Base-by-base conservation (phyloP, 1,140 invertebrate genomes). In the Lineus longissimus region DNA sequence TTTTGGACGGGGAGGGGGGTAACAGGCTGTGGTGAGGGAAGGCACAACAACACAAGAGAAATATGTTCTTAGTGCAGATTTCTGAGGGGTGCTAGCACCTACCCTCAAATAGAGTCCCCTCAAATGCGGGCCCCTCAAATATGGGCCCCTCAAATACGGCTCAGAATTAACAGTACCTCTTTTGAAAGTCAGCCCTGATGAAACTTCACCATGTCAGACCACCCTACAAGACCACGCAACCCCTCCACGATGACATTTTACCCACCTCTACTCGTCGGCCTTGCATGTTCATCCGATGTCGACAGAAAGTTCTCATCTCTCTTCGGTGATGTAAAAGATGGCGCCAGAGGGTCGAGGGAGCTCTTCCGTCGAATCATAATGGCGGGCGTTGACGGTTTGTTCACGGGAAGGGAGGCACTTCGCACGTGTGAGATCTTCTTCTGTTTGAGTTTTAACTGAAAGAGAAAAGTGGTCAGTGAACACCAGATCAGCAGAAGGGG, bases 321-420 rank as follows among this genome's bases (percentile, higher is more conserved):
- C 55, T 59, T 70, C 56, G 74, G 72, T 19, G 74, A 74, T 2
- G 70, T 54, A 65, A 74, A 74, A 43, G 65, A 65, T 43, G 74
- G 73, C 25, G 74, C 71, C 13, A 73, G 64, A 9, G 63, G 61
- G 45, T 68, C 68, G 36, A 33, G 54, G 17, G 58, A 65, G 22
- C 40, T 23, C 55, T 63, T 61, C 41, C 62, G 40, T 23, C 41
- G 57, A 29, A 25, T 54, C 54, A 54, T 54, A 27, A 51, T 51
- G 25, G 47, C 47, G 19, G 47, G 47, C n/a, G n/a, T n/a, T 27
- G 47, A 51, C n/a, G 61, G 22, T 11, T 64, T 29, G 27, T 68
- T 64, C 23, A 63, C 64, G n/a, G 67, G 70, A 13, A 71, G 54
- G 1, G 70, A 67, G 17, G 65, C 63, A 71, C 70, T 71, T 55